Evolutionary conservation across 1,140 invertebrate genomes (phyloP).

Genomic region (Capitella teleta): DNA sequence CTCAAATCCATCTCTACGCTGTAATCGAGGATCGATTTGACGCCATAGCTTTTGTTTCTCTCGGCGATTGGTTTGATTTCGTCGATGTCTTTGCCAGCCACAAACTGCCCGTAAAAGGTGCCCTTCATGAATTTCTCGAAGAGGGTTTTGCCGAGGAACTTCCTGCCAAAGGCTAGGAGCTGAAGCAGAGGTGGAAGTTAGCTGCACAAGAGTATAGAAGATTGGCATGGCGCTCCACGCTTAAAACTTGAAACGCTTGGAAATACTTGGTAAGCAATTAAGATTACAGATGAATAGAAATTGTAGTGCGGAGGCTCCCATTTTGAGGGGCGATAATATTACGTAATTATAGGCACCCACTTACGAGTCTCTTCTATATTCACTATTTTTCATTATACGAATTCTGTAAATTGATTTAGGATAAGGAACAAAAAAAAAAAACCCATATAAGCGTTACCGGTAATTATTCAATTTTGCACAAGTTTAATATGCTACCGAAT

Average conservation of each 20-base stretch:
- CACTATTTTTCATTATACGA: too few relatives aligned
- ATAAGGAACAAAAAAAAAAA: too few relatives aligned
- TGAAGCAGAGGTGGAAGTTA: background rate
- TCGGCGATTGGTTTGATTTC: conserved; percentile 53
- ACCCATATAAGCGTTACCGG: too few relatives aligned
- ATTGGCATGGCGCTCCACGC: background rate
- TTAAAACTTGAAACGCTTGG: background rate
- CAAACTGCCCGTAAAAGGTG: conserved; percentile 98
- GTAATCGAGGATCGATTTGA: conserved; percentile 97
- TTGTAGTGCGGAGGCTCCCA: too few relatives aligned
- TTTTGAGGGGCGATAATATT: too few relatives aligned
- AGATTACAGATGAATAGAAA: background rate
- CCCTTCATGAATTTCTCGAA: conserved; percentile 82
- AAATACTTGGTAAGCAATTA: background rate
- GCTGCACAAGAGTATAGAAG: background rate
- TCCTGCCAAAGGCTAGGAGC: conserved; percentile 72
- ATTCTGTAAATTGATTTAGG: too few relatives aligned
- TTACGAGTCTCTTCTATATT: too few relatives aligned
- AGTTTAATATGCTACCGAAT: too few relatives aligned
- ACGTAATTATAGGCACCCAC: too few relatives aligned
- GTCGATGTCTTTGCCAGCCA: conserved; percentile 44
- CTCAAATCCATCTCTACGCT: conserved; percentile 93
- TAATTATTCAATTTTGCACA: too few relatives aligned
- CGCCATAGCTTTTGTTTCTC: conserved; percentile 79
- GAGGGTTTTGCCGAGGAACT: conserved; percentile 71